A percentile compares a stretch with the other conserved stretches of the same genome.
phyloP scores from a whole-genome alignment of 1,140 invertebrate species.

The Drosophila pandora region DNA sequence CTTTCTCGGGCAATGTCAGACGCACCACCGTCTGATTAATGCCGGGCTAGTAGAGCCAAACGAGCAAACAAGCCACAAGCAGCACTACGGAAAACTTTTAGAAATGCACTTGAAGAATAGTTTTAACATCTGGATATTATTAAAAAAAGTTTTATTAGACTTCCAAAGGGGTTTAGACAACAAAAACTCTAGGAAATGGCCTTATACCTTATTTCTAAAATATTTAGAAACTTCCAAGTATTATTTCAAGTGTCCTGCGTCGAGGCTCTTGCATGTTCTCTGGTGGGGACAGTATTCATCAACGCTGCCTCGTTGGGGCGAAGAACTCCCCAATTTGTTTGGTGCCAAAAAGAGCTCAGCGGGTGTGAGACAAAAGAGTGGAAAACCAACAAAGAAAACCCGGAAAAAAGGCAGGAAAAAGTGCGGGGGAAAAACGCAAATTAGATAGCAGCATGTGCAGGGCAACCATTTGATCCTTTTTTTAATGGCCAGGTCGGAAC shows the following conservation, averaged over 20 bases:
- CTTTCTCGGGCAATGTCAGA: conserved; percentile 45
- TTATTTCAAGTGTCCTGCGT: not conserved
- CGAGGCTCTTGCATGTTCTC: conserved; percentile 27
- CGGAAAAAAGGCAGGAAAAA: conserved; percentile 31
- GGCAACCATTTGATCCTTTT: conserved; percentile 72
- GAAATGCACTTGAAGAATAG: conserved; percentile 14
- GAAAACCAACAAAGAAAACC: conserved; percentile 13
- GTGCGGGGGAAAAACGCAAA: conserved; percentile 51
- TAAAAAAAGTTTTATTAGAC: no score
- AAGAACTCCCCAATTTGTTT: conserved; percentile 41
- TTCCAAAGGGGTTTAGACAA: not conserved
- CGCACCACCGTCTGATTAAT: conserved; percentile 69
- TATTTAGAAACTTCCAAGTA: not conserved
- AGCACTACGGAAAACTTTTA: conserved; percentile 61
- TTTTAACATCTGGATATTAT: not conserved
- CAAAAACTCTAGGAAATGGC: not conserved
- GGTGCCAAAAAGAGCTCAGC: conserved; percentile 45
- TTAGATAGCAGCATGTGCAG: conserved; percentile 67
- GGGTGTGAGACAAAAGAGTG: conserved; percentile 19
- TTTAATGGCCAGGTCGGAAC: conserved; percentile 15
- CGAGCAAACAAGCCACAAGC: conserved; percentile 73
- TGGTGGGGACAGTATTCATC: conserved; percentile 32
- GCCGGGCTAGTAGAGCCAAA: conserved; percentile 71
- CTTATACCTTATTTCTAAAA: not conserved
- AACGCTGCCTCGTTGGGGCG: conserved; percentile 41